These are phyloP conservation scores for Galendromus occidentalis DNA, from an alignment of 1,140 invertebrate species.

Conservation along the genomic window DNA sequence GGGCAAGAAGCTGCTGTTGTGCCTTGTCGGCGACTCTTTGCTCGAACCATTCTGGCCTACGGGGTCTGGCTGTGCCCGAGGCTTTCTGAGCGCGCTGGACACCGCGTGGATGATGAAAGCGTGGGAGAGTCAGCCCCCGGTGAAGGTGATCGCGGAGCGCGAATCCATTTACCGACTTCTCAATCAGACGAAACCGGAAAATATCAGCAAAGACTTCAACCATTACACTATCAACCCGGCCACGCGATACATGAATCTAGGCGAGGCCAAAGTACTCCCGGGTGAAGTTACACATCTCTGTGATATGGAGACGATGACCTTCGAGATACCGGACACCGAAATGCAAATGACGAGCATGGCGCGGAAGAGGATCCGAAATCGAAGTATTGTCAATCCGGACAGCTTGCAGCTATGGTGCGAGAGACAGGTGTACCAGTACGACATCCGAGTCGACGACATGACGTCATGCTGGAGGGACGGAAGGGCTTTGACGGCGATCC, in stretches of 20 bases:
- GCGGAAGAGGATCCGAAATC: conserved; percentile 1
- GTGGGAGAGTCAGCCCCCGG: conserved; percentile 40
- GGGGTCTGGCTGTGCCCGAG: conserved; percentile 86
- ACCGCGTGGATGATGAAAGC: conserved; percentile 79
- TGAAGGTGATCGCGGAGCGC: conserved; percentile 29
- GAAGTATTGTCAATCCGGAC: conserved; percentile 42
- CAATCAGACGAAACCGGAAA: conserved; percentile 35
- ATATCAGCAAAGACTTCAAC: conserved; percentile 29
- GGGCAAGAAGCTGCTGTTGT: conserved; percentile 58
- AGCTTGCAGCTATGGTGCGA: conserved; percentile 52
- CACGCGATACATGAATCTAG: conserved; percentile 28
- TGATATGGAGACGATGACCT: conserved; percentile 3
- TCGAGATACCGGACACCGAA: background rate
- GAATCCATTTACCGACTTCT: conserved; percentile 34
- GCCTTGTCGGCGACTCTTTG: conserved; percentile 61
- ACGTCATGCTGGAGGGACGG: conserved; percentile 51
- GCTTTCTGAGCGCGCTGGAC: conserved; percentile 86
- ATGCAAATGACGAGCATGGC: conserved; percentile 1
- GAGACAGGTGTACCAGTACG: conserved; percentile 45
- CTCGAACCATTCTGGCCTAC: conserved; percentile 90
- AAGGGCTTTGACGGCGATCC: conserved; percentile 54
- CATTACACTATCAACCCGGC: conserved; percentile 31
- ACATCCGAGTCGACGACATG: conserved; percentile 45
- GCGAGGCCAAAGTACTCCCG: conserved; percentile 16
- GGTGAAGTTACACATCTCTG: background rate